These are phyloP conservation scores for Mylabris sibirica DNA, from an alignment of 2,888 invertebrate genomes.

Conservation along the genomic window DNA sequence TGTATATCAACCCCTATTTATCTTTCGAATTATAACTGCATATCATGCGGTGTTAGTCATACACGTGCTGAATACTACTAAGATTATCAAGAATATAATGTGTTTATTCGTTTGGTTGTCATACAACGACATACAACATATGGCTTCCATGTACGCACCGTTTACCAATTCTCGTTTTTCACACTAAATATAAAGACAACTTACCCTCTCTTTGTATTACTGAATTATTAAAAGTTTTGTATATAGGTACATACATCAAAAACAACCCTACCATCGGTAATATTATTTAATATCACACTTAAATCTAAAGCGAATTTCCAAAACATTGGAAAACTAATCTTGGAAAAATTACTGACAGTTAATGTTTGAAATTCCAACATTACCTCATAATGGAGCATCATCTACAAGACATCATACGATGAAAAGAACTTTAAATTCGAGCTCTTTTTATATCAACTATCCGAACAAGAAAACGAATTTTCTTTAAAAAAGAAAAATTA, in stretches of 20 bases:
- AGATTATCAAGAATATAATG: slow-evolving; percentile 51
- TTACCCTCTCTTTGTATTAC: not conserved
- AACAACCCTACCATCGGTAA: not conserved
- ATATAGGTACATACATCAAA: not conserved
- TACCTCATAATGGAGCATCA: not conserved
- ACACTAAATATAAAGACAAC: slow-evolving; percentile 19
- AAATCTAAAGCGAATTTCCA: not conserved
- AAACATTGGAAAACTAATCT: not conserved
- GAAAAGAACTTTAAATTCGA: not conserved
- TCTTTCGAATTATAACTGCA: slow-evolving; percentile 57
- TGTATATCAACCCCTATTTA: slow-evolving; percentile 58
- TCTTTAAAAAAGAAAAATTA: not conserved
- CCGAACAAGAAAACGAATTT: not conserved
- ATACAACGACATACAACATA: slow-evolving; percentile 47
- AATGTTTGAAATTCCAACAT: not conserved
- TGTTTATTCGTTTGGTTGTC: slow-evolving; percentile 52
- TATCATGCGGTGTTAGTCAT: slow-evolving; percentile 59
- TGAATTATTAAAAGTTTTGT: not conserved
- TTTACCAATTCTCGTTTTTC: slow-evolving; percentile 32
- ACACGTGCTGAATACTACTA: slow-evolving; percentile 51
- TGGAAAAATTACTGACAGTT: not conserved
- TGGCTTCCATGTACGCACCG: slow-evolving; percentile 39
- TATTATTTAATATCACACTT: not conserved
- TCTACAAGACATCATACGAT: not conserved
- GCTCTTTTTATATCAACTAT: too few species aligned